A percentile compares a stretch with the other conserved stretches of the same genome.
phyloP scores from a whole-genome alignment of 2,113 vertebrate species.

The Rallus limicola region DNA sequence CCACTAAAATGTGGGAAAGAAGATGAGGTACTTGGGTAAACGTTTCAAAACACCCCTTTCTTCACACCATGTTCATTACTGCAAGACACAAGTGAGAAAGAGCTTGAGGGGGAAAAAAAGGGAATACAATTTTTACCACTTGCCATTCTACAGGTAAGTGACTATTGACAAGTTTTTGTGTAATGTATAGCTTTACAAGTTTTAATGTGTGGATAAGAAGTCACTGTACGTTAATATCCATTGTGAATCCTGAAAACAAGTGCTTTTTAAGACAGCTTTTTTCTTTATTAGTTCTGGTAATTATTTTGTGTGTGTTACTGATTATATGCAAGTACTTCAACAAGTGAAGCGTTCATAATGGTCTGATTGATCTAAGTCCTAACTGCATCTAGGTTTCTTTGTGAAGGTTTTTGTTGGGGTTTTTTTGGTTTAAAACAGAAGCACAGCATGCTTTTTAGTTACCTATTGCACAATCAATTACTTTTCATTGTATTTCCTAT shows the following conservation, averaged over 20 bases:
- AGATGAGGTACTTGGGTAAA: neutral
- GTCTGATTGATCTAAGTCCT: neutral
- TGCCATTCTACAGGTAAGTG: neutral
- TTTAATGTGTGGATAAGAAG: neutral
- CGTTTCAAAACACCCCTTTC: neutral
- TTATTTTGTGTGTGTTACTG: neutral
- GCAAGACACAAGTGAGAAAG: neutral
- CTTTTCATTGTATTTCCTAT: neutral
- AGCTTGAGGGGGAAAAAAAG: neutral
- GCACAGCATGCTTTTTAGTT: neutral
- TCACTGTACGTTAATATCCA: neutral
- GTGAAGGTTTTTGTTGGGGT: neutral
- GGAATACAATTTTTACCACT: neutral
- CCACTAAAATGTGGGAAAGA: neutral
- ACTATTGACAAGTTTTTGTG: neutral
- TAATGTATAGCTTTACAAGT: neutral
- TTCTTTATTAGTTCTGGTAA: neutral
- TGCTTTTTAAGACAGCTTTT: neutral
- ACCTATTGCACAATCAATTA: conserved; percentile 34
- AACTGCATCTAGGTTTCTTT: neutral
- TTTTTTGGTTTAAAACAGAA: neutral
- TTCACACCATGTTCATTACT: neutral
- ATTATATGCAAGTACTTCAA: neutral
- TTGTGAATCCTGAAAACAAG: neutral
- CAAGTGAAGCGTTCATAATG: neutral